These are phyloP conservation scores for Peromyscus californicus DNA, from an alignment of 2,113 vertebrate species.

Conservation along the genomic window DNA sequence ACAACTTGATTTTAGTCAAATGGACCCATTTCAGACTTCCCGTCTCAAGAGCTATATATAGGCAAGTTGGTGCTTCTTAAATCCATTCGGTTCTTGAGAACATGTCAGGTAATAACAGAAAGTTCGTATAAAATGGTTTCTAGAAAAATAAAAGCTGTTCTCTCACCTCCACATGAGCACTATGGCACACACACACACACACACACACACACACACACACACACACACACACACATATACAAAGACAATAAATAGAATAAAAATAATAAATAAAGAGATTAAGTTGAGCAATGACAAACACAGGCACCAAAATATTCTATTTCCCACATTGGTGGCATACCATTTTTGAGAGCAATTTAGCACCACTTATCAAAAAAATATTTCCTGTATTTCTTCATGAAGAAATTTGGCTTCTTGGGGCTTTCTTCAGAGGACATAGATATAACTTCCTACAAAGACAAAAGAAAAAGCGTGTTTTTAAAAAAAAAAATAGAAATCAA, in stretches of 20 bases:
- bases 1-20: not conserved
- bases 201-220: not conserved
- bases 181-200: no score
- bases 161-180: not conserved
- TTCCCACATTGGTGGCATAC: not conserved
- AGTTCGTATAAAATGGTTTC: slow-evolving; percentile 7
- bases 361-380: not conserved
- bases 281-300: slow-evolving; percentile 5
- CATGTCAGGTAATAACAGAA: not conserved
- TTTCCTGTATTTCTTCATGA: not conserved
- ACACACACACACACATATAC: not conserved
- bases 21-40: not conserved
- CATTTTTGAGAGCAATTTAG: not conserved
- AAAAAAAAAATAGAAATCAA: not conserved
- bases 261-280: slow-evolving; percentile 44
- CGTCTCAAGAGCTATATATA: not conserved
- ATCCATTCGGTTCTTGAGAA: not conserved
- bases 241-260: not conserved
- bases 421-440: not conserved
- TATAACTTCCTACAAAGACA: not conserved
- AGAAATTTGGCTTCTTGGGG: not conserved
- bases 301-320: not conserved
- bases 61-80: not conserved
- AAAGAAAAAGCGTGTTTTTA: not conserved
- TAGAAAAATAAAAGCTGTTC: not conserved